Base-by-base conservation (phyloP, 1,140 invertebrate species). In the Musca domestica region DNA sequence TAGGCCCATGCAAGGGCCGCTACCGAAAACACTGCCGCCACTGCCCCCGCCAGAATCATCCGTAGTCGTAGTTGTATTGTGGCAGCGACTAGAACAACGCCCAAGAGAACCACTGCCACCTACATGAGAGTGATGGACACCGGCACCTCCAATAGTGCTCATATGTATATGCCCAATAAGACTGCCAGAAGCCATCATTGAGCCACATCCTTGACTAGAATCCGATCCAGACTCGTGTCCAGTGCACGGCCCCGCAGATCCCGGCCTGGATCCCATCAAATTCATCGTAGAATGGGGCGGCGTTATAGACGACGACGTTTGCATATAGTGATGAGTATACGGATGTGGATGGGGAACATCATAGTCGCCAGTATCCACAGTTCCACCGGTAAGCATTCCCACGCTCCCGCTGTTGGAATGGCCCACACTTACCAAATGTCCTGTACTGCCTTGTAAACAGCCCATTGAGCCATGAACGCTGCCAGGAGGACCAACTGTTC, bases 331-430 rank as follows among this genome's bases (percentile, higher is more conserved):
- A 74, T 83, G 83, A 41, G 80, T 81, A 69, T 81, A 81, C 10
- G 80, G 78, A 75, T 82, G 80, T 69, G 80, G 80, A 74, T 82
- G 81, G 20, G 85, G 83, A 51, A 86, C 84, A 73, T 85, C 84
- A 73, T 86, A 85, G 48, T 85, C 84, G 17, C 80, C 80, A 3
- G 80, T 81, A 66, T 82, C 80, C 23, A 81, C 76, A 34, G 76
- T 73, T 14, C 78, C 74, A 14, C 78, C 74, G 3, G 78, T 73
- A 52, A 81, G 73, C 75, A 81, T 80, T 7, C 78, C 77, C 67
- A 77, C 76, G 72, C 76, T 80, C 10, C 82, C 83, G 7, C 77
- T 75, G 1, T 71, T 75, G 30, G 48, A 65, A 17, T 47, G 27
- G 2, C 51, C 69, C 52, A 63, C 61, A 19, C 30, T 64, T 47